A percentile compares a stretch with the other conserved stretches of the same genome.
phyloP scores from a whole-genome alignment of 1,140 invertebrate genomes.

The Drosophila suzukii region DNA sequence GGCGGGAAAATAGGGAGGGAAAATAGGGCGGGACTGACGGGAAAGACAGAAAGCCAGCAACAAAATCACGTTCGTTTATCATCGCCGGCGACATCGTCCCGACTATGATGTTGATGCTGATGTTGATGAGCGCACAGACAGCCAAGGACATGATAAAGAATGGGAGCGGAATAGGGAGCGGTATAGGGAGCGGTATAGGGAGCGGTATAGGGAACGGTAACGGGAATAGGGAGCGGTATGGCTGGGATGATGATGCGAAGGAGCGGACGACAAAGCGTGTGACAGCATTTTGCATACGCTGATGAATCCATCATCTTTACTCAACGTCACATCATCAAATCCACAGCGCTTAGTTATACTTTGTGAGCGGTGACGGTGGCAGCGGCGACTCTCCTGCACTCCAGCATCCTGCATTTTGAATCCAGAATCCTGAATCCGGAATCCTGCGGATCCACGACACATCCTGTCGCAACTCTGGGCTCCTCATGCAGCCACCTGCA shows the following conservation, averaged over 20 bases:
- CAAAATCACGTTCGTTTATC: conserved; percentile 81
- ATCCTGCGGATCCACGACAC: conserved; percentile 16
- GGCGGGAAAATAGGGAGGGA: background rate
- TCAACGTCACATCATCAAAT: conserved; percentile 82
- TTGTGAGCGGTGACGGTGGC: conserved; percentile 38
- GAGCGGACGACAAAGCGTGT: conserved; percentile 73
- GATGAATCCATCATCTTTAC: conserved; percentile 83
- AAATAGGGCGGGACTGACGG: background rate
- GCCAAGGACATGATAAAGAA: conserved; percentile 47
- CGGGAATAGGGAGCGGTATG: conserved; percentile 18
- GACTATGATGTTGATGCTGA: conserved; percentile 73
- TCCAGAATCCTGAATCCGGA: conserved; percentile 1
- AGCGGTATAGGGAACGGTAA: background rate
- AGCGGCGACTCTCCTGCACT: conserved; percentile 13
- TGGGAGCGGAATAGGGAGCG: background rate
- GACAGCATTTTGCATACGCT: conserved; percentile 82
- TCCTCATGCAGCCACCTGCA: conserved; percentile 20
- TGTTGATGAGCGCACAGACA: conserved; percentile 74
- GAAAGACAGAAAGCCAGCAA: conserved; percentile 62
- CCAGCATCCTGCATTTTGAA: conserved; percentile 9
- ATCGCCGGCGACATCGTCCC: conserved; percentile 66
- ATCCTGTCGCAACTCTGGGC: background rate
- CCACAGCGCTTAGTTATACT: conserved; percentile 73
- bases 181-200: background rate
- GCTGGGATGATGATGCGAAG: conserved; percentile 40